Evolutionary conservation across 2,113 vertebrate genomes (phyloP), one percentile per base, ranked within the genome.

Genomic region (Poeciliopsis prolifica): DNA sequence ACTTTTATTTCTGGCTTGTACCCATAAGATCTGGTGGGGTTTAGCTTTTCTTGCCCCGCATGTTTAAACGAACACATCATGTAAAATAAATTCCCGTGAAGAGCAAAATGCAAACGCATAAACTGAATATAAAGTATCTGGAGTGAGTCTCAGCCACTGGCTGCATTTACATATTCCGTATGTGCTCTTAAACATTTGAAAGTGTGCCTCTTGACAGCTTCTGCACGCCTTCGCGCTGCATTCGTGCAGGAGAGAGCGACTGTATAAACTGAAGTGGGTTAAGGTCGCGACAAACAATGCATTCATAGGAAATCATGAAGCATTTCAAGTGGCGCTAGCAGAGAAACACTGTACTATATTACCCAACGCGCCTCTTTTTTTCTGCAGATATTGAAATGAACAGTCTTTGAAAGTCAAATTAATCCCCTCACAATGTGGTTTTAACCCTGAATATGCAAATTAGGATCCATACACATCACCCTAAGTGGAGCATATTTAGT

Each of bases 1-100:
- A 15, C 15, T 48, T 19, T 48, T 0, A 80, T n/a, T 62, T 78
- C 44, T 61, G 60, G 70, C 81, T 86, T 70, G 28, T 44, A 61
- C 17, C 44, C 37, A 65, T 63, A n/a, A 78, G 40, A n/a, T 70
- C 44, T 44, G 65, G 14, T 61, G 11, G 17, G 42, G 72, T 8
- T 37, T 58, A 62, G 44, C 61, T 48, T 54, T 13, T 42, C 40
- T 42, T 42, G 48, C 19, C 48, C 22, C 10, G 9, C 17, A 24
- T 24, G 24, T 58, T n/a, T n/a, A 58, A 58, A 24, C n/a, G 22
- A 9, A 58, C 51, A 58, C 65, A 67, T 70, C 66, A 3, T 61
- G 44, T 70, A 70, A 29, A 22, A 33, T 28, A 64, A 54, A 13
- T 77, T 42, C 54, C 66, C 13, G 51, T 78, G 22, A 12, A 62